phyloP scores from a whole-genome alignment of 92 coral and sea anemone genomes.

The Parazoanthus swiftii region DNA sequence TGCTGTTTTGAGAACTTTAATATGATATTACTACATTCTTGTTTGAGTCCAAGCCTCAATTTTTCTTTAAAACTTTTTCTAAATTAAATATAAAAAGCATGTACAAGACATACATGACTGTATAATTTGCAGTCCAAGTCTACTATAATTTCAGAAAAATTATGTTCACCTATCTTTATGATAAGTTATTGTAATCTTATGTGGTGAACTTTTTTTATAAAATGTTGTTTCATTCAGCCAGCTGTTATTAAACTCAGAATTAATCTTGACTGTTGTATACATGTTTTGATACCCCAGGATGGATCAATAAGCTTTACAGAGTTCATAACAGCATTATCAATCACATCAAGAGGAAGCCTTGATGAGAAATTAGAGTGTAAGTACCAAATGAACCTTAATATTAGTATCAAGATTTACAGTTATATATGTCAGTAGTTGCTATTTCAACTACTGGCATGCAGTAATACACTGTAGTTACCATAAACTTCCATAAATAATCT shows the following conservation, averaged over 20 bases:
- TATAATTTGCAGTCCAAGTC: too few relatives aligned
- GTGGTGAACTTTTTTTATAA: background rate
- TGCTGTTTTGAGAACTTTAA: too few relatives aligned
- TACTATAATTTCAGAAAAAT: background rate
- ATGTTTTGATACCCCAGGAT: slow-evolving; percentile 64
- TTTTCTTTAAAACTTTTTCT: too few relatives aligned
- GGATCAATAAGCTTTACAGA: slow-evolving; percentile 94
- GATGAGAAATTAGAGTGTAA: slow-evolving; percentile 98
- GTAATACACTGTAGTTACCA: too few relatives aligned
- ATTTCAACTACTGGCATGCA: too few relatives aligned
- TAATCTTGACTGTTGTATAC: background rate
- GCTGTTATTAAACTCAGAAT: background rate
- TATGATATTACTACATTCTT: too few relatives aligned
- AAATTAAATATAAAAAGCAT: background rate
- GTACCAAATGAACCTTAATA: slow-evolving; percentile 10
- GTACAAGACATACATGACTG: too few relatives aligned
- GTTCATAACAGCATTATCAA: slow-evolving; percentile 95
- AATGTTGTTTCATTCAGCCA: background rate
- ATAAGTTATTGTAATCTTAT: background rate
- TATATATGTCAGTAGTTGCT: too few relatives aligned
- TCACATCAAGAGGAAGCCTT: slow-evolving; percentile 96
- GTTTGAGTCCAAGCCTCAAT: too few relatives aligned
- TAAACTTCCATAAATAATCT: too few relatives aligned
- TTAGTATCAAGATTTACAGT: too few relatives aligned
- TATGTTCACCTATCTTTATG: background rate